Evolutionary conservation across 2,888 invertebrate genomes (phyloP).

Genomic region (Dryococelus australis): DNA sequence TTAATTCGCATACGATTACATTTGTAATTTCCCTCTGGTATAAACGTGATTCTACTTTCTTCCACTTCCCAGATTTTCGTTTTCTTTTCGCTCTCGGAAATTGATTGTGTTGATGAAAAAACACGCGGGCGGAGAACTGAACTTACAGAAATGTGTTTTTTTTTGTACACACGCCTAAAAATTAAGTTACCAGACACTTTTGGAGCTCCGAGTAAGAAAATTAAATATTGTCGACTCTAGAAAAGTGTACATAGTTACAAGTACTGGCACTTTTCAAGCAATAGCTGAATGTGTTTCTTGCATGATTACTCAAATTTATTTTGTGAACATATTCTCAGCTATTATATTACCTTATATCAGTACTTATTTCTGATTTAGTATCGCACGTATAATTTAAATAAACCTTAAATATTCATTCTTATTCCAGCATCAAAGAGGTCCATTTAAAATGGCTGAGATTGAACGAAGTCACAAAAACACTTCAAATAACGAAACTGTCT

Average conservation of each 20-base stretch:
- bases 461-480: too few species aligned
- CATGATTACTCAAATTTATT: too few species aligned
- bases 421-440: too few species aligned
- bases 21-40: conserved; percentile 37
- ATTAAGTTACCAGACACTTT: background rate
- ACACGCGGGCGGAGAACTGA: background rate
- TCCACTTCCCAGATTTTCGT: conserved; percentile 16
- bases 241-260: background rate
- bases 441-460: too few species aligned
- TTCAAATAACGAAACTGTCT: too few species aligned
- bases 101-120: conserved; percentile 35
- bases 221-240: background rate
- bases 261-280: too few species aligned
- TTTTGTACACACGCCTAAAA: background rate
- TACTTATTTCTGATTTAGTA: too few species aligned
- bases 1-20: conserved; percentile 37
- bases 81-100: conserved; percentile 26
- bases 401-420: too few species aligned
- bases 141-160: background rate
- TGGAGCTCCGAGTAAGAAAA: background rate
- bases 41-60: conserved; percentile 22
- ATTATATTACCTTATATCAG: too few species aligned
- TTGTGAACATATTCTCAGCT: too few species aligned
- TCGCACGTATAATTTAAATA: too few species aligned
- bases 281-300: too few species aligned